phyloP scores from a whole-genome alignment of 2,113 vertebrate genomes.

The Larimichthys polyactis region DNA sequence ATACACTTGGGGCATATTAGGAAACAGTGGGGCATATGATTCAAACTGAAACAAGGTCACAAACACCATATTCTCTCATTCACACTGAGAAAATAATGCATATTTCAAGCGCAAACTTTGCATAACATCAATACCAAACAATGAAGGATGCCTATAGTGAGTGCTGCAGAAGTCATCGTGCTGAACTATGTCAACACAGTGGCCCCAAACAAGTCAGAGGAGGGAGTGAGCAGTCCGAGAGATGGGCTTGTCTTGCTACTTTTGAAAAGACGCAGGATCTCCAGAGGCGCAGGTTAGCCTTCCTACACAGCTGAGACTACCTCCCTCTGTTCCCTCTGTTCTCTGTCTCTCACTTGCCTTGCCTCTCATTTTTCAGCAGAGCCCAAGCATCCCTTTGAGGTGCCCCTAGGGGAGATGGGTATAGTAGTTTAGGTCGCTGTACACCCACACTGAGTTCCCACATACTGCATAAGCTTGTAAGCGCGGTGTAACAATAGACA shows the following conservation, averaged over 20 bases:
- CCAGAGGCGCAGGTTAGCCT: constrained; percentile 74
- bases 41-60: constrained; percentile 81
- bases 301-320: constrained; percentile 70
- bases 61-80: constrained; percentile 68
- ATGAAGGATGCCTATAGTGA: constrained; percentile 24
- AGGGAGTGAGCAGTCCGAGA: constrained; percentile 37
- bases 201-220: constrained; percentile 48
- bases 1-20: constrained; percentile 80
- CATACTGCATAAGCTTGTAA: constrained; percentile 49
- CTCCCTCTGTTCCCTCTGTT: constrained; percentile 60
- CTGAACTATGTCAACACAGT: constrained; percentile 24
- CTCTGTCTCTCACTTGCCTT: constrained; percentile 57
- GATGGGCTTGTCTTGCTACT: constrained; percentile 45
- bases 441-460: constrained; percentile 75
- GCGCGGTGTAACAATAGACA: constrained; percentile 67
- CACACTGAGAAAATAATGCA: constrained; percentile 55
- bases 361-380: constrained; percentile 69
- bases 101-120: constrained; percentile 59
- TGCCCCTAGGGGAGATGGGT: constrained; percentile 68
- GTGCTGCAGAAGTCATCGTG: constrained; percentile 36
- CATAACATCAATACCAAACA: constrained; percentile 31
- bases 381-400: constrained; percentile 74
- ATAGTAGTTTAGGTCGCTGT: constrained; percentile 73
- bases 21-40: constrained; percentile 71
- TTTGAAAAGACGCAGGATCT: constrained; percentile 61